These are phyloP conservation scores for Balearica regulorum DNA, from an alignment of 2,797 vertebrate genomes.

Conservation along the genomic window DNA sequence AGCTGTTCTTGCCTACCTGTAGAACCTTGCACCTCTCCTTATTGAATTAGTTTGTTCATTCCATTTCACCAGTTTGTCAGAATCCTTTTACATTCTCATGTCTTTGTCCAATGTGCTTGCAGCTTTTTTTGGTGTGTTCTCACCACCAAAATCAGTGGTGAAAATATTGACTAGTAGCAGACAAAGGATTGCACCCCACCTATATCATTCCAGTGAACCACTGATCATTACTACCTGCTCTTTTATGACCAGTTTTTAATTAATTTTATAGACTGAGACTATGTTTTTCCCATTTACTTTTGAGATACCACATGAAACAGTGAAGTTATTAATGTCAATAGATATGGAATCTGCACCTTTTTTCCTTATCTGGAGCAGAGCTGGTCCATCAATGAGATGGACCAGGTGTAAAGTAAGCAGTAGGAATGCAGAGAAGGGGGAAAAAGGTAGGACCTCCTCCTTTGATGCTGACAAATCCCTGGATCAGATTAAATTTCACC, in stretches of 20 bases:
- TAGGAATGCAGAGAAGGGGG: background rate
- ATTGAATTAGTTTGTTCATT: background rate
- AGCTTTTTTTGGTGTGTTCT: background rate
- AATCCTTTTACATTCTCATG: background rate
- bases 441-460: background rate
- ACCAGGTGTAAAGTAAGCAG: background rate
- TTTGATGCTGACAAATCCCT: background rate
- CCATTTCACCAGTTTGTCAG: background rate
- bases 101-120: background rate
- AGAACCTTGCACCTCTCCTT: background rate
- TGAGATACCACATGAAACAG: background rate
- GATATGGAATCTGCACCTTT: background rate
- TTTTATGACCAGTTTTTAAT: background rate
- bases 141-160: background rate
- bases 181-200: background rate
- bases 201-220: background rate
- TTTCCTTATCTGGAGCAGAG: background rate
- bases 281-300: background rate
- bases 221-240: background rate
- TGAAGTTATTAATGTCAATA: background rate
- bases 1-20: background rate
- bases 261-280: background rate
- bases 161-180: background rate
- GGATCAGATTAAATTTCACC: background rate
- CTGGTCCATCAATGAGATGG: background rate